Conservation (phyloP, 2,888 invertebrate species). For the Ecdyonurus torrentis region DNA sequence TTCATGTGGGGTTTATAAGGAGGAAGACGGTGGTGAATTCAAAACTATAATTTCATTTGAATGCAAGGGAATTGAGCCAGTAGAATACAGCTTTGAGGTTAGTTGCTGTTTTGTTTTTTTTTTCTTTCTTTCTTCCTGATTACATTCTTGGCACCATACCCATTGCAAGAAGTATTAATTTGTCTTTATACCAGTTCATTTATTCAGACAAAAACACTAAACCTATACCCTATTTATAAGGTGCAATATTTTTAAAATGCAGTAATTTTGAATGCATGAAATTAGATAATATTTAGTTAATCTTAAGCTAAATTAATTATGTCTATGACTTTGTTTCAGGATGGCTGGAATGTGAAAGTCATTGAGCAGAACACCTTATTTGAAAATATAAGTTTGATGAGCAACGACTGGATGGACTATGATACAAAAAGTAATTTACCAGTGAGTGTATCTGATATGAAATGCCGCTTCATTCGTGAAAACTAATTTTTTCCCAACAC, state of each 20-base stretch:
- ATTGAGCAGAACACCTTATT: not conserved
- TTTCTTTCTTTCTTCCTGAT: not conserved
- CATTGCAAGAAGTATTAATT: too few relatives aligned
- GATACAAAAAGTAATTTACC: not conserved
- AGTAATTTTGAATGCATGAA: too few relatives aligned
- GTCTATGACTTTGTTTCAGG: not conserved
- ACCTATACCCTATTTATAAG: too few relatives aligned
- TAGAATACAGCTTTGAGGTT: not conserved
- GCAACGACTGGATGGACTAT: not conserved
- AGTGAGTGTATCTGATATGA: not conserved
- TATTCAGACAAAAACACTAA: too few relatives aligned
- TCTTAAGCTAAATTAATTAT: too few relatives aligned
- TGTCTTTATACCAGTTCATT: too few relatives aligned
- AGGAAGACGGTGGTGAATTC: not conserved
- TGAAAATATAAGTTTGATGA: not conserved
- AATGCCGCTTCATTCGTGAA: not conserved
- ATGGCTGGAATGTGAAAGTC: not conserved
- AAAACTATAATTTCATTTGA: not conserved
- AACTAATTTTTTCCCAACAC: not conserved
- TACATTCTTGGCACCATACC: not conserved
- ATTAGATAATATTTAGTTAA: too few relatives aligned
- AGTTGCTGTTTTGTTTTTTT: not conserved
- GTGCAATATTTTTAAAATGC: too few relatives aligned
- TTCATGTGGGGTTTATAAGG: not conserved
- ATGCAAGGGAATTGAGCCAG: slow-evolving; percentile 1